phyloP scores from a whole-genome alignment of 2,797 vertebrate genomes.

The Stomatorhinus walkeri region DNA sequence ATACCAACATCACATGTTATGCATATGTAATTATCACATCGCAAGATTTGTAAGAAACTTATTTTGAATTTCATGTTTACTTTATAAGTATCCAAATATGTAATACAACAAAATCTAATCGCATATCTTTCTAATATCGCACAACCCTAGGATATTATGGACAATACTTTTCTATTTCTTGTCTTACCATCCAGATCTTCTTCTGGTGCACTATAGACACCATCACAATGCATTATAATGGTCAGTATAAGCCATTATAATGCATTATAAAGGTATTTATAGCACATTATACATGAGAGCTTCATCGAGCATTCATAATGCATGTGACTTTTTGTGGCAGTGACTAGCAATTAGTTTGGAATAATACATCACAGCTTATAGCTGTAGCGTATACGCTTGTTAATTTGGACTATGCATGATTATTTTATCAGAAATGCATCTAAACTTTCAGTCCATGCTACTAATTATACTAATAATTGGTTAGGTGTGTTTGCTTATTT shows the following conservation, averaged over 20 bases:
- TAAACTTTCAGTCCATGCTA: background rate
- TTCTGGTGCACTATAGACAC: too few relatives aligned
- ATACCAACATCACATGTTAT: background rate
- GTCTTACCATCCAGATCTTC: too few relatives aligned
- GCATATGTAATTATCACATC: background rate
- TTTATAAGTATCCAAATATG: background rate
- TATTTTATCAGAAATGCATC: background rate
- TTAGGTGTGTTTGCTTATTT: background rate
- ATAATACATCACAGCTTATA: background rate
- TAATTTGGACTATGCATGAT: background rate
- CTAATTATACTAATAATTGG: background rate
- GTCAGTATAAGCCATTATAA: too few relatives aligned
- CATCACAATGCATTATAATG: too few relatives aligned
- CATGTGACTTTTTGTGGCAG: background rate
- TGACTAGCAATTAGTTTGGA: background rate
- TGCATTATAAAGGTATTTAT: background rate
- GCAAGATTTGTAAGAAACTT: background rate
- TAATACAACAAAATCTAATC: background rate
- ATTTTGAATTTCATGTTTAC: background rate
- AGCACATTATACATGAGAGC: too few relatives aligned
- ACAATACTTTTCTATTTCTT: too few relatives aligned
- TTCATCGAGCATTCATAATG: too few relatives aligned
- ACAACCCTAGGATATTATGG: background rate
- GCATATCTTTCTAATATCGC: background rate
- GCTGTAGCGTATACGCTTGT: background rate